phyloP scores from a whole-genome alignment of 2,113 vertebrate species.

The Rhabdornis inornatus region DNA sequence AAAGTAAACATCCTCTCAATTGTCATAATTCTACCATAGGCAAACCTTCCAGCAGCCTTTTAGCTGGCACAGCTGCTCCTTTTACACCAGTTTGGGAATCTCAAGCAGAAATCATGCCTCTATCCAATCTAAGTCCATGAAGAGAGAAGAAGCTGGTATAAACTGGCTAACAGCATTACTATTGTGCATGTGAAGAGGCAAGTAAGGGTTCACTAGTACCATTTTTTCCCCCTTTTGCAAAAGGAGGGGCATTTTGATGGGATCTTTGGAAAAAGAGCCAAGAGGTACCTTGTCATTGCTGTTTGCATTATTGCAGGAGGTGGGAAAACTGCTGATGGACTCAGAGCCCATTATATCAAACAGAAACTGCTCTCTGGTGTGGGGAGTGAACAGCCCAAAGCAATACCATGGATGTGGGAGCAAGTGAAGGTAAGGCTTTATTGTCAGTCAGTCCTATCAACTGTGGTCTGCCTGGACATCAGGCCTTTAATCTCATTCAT shows the following conservation, averaged over 20 bases:
- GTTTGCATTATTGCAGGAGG: neutral
- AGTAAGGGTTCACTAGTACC: neutral
- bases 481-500: neutral
- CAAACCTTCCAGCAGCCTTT: neutral
- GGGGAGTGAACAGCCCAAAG: neutral
- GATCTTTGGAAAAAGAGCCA: neutral
- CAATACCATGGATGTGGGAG: neutral
- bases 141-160: neutral
- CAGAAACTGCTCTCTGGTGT: neutral
- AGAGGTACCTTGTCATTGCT: neutral
- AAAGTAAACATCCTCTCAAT: neutral
- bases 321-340: neutral
- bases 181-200: neutral
- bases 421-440: neutral
- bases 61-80: neutral
- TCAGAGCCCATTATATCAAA: neutral
- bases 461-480: neutral
- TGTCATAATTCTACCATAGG: neutral
- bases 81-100: neutral
- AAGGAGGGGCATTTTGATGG: neutral
- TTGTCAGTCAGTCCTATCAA: neutral
- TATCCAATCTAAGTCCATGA: neutral
- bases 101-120: neutral
- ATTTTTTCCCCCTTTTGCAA: rapidly evolving
- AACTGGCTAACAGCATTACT: neutral